Evolutionary conservation across 1,140 invertebrate species (phyloP), one percentile per base, ranked within the genome.

Genomic region (Grapholita molesta): DNA sequence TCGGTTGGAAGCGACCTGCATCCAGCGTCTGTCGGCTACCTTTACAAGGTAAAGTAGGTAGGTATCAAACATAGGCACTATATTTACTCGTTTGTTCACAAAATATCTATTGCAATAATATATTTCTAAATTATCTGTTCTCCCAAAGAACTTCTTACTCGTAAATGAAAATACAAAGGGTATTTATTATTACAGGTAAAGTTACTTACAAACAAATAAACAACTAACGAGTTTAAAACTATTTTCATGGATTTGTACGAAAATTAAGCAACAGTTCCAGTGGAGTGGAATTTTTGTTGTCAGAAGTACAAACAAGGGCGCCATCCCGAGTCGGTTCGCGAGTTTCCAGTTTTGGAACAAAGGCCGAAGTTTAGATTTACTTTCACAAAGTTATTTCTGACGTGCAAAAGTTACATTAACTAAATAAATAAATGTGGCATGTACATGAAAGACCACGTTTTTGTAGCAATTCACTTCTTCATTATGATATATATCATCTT

Each of bases 191-290:
- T 18, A 21, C 3, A 18, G 15, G 12, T 15, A 15, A 42, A 42
- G n/a, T 18, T 42, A 15, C n/a, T n/a, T 30, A n/a, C n/a, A n/a
- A 35, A 12, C 33, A 42, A 42, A 42, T 42, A 42, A 42, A 42
- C 38, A 42, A 15, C 38, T 42, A 74, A 77, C 70, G 69, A 77
- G 68, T 74, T 72, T 38, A n/a, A 57, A 72, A 74, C 65, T 70
- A 66, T 71, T 64, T 70, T 42, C 66, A 67, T 57, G 69, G 64
- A 70, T 61, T 61, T 61, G 55, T 25, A 69, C 69, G 67, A 66
- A 70, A 75, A 75, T 75, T 75, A 71, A 75, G 69, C 71, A 73
- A 61, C 55, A 61, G 24, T 61, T 61, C 25, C 55, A 61, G 3
- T 61, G 53, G 53, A 28, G 53, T 28, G 28, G 28, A 61, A 61